These are phyloP conservation scores for Thumatha senex DNA, from an alignment of 2,888 invertebrate species.

Conservation along the genomic window DNA sequence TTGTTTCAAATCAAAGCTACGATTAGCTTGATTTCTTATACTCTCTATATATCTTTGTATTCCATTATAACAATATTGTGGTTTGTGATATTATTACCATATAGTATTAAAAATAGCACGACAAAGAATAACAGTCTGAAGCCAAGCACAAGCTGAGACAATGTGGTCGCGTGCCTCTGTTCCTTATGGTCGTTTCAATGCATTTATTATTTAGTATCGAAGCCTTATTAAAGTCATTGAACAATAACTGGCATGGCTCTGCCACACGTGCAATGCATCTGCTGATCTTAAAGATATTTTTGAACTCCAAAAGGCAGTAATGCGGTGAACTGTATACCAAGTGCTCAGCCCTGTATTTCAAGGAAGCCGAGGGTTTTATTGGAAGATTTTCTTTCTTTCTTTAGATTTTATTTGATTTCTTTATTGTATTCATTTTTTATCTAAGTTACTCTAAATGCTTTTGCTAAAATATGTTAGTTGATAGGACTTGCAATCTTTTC, in stretches of 20 bases:
- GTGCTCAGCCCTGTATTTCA: neutral
- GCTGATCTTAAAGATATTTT: conserved; percentile 13
- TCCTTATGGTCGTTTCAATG: conserved; percentile 57
- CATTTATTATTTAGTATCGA: conserved; percentile 20
- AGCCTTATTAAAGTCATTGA: conserved; percentile 56
- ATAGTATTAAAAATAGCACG: conserved; percentile 29
- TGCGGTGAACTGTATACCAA: neutral
- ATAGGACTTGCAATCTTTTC: too few relatives aligned
- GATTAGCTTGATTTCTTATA: too few relatives aligned
- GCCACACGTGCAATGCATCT: conserved; percentile 49
- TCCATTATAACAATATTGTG: too few relatives aligned
- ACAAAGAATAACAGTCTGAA: conserved; percentile 43
- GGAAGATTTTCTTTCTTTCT: neutral
- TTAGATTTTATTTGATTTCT: too few relatives aligned
- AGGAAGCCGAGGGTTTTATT: neutral
- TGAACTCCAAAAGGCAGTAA: neutral
- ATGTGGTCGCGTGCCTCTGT: conserved; percentile 68
- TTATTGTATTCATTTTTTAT: too few relatives aligned
- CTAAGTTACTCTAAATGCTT: neutral
- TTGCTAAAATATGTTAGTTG: neutral
- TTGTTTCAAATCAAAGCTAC: too few relatives aligned
- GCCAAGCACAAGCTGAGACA: conserved; percentile 40
- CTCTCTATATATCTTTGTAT: too few relatives aligned
- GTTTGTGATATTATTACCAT: neutral
- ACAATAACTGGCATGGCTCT: conserved; percentile 35